These are phyloP conservation scores for Festucalex cinctus DNA, from an alignment of 2,113 vertebrate genomes.

Conservation along the genomic window DNA sequence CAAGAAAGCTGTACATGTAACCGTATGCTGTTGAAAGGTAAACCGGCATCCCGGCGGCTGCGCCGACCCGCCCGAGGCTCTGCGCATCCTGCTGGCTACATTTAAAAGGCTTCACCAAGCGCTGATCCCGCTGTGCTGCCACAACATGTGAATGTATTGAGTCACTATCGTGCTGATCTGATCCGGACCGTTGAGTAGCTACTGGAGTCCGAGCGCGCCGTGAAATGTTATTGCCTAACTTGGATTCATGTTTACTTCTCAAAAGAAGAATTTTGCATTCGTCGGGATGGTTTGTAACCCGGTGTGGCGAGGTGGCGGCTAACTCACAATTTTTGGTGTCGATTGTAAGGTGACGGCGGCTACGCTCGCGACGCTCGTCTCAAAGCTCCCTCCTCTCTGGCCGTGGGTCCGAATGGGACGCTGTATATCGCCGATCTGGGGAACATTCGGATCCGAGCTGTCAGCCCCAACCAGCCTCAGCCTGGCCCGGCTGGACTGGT, in stretches of 20 bases:
- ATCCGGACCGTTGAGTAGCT: conserved; percentile 33
- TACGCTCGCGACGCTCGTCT: conserved; percentile 93
- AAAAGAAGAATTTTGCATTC: conserved; percentile 16
- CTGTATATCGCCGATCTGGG: conserved; percentile 92
- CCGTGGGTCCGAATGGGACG: conserved; percentile 88
- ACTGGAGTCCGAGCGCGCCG: conserved; percentile 22
- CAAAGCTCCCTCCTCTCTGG: conserved; percentile 90
- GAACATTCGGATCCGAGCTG: conserved; percentile 88
- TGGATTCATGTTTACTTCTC: conserved; percentile 11
- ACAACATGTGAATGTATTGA: conserved; percentile 45
- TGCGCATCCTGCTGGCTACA: conserved; percentile 52
- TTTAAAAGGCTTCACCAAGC: conserved; percentile 57
- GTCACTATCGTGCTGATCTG: conserved; percentile 60
- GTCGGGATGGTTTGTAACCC: conserved; percentile 12
- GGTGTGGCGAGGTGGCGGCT: conserved; percentile 3
- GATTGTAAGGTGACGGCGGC: conserved; percentile 83
- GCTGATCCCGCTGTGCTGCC: conserved; percentile 49
- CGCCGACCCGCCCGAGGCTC: conserved; percentile 46
- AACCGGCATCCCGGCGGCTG: conserved; percentile 55
- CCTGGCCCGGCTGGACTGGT: conserved; percentile 77
- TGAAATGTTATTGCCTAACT: conserved; percentile 24
- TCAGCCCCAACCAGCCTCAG: conserved; percentile 85
- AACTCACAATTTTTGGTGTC: conserved; percentile 8
- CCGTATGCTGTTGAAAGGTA: conserved; percentile 54
- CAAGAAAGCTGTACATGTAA: conserved; percentile 12